Percentiles rank a stretch among this genome's conserved stretches.
Evolutionary conservation across 2,888 invertebrate genomes (phyloP).

Genomic region (Himalopsyche tibetana): DNA sequence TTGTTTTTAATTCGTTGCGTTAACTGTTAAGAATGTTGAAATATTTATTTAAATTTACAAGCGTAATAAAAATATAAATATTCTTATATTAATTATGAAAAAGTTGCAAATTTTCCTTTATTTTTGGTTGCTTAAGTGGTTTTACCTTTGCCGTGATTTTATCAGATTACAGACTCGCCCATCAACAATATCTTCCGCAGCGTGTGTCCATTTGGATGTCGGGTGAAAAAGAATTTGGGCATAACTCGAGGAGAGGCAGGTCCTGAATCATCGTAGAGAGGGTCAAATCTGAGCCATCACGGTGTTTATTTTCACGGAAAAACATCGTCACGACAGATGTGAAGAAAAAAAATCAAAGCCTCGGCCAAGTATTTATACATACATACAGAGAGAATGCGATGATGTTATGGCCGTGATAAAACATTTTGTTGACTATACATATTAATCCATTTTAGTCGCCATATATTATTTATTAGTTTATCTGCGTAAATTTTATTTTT

Average conservation of each 20-base stretch:
- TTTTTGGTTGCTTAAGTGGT: not conserved
- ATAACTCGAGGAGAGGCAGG: constrained; percentile 7
- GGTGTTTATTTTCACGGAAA: constrained; percentile 24
- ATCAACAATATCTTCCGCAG: constrained; percentile 26
- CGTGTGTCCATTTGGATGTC: constrained; percentile 9
- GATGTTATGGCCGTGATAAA: not conserved
- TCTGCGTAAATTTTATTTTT: too few relatives aligned
- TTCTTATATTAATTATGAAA: too few relatives aligned
- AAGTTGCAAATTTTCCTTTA: too few relatives aligned
- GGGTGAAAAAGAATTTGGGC: not conserved
- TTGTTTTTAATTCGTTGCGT: too few relatives aligned
- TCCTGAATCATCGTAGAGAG: constrained; percentile 25
- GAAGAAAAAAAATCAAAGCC: not conserved
- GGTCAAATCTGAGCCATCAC: not conserved
- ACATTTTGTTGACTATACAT: not conserved
- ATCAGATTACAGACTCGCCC: not conserved
- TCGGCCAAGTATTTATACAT: not conserved
- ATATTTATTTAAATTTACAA: too few relatives aligned
- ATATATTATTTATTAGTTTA: too few relatives aligned
- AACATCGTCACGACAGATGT: constrained; percentile 24
- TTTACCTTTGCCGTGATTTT: constrained; percentile 4
- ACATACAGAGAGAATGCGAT: not conserved
- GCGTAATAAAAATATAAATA: too few relatives aligned
- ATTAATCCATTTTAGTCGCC: too few relatives aligned
- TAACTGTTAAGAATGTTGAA: too few relatives aligned